Conservation (phyloP, 2,888 invertebrate species). For the Eupeodes latifasciatus region DNA sequence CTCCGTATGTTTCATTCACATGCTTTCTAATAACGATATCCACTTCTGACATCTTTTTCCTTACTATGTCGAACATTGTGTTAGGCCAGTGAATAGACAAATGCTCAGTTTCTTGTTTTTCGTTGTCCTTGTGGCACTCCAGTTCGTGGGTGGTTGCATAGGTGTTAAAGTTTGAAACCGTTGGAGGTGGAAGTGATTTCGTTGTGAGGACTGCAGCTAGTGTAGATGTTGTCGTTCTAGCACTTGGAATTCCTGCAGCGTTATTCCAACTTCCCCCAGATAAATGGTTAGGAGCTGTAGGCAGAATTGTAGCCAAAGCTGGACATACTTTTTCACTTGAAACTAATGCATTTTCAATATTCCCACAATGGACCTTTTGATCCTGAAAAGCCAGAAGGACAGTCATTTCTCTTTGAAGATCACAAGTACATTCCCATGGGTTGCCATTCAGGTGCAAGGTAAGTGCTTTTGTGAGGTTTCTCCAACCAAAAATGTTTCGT, state of each 20-base stretch:
- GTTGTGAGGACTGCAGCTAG: not conserved
- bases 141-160: constrained; percentile 1
- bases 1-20: constrained; percentile 69
- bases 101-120: constrained; percentile 21
- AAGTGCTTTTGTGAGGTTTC: constrained; percentile 61
- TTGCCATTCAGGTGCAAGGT: constrained; percentile 77
- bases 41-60: constrained; percentile 42
- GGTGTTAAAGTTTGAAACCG: not conserved
- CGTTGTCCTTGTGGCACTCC: constrained; percentile 38
- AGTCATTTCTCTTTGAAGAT: constrained; percentile 76
- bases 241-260: not conserved
- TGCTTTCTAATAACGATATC: constrained; percentile 26
- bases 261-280: not conserved
- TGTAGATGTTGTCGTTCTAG: not conserved
- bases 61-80: constrained; percentile 34
- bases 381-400: constrained; percentile 73
- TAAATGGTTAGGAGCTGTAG: not conserved
- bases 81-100: constrained; percentile 52
- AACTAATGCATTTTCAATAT: constrained; percentile 62
- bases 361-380: constrained; percentile 73
- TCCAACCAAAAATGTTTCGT: constrained; percentile 78
- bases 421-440: constrained; percentile 80
- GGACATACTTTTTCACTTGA: constrained; percentile 25
- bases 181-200: not conserved
- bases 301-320: not conserved